Base-by-base conservation (phyloP, 1,140 invertebrate species). In the Drosophila kohkoa region DNA sequence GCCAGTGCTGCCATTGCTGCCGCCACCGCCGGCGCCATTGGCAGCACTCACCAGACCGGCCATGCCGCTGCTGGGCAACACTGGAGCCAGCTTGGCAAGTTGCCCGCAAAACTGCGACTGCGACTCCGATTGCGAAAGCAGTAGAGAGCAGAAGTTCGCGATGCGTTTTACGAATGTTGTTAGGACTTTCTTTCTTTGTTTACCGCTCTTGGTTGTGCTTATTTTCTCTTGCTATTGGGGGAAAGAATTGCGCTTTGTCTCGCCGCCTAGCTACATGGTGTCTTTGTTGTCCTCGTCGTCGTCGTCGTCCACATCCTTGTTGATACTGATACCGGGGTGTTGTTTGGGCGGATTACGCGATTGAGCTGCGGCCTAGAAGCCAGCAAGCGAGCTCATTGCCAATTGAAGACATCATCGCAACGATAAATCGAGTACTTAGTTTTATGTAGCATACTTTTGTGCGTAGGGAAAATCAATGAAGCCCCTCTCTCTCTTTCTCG, bases 381-480 rank as follows among this genome's bases (percentile, higher is more conserved):
- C 38, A 30, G 43, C 20, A 45, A 51, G 52, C 35, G 35, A 38
- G 38, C 59, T 76, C 73, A 65, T 46, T 64, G 28, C 25, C 65
- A 30, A 25, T 28, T 49, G 28, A 1, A 41, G 74, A 45, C 52
- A 69, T 45, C 58, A 62, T 73, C 35, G 15, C 15, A 35, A 49
- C 15, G 10, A 15, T n/a, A 65, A 59, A 38, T 54, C 35, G 20
- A 58, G 38, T 59, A 48, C 52, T 74, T 69, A n/a, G 54, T 59
- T 78, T 57, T 58, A 15, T 70, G 54, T 75, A 83, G 52, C 85
- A 88, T 88, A 83, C 76, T 75, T 80, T 75, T 75, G 77, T 88
- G 81, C 85, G 83, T 82, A 75, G 74, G 74, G 80, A 88, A 88
- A 88, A 88, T 88, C 83, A 88, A 88, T 88, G 85, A 83, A 71